Evolutionary conservation across 2,113 vertebrate genomes (phyloP).

Genomic region (Cyanoderma ruficeps): DNA sequence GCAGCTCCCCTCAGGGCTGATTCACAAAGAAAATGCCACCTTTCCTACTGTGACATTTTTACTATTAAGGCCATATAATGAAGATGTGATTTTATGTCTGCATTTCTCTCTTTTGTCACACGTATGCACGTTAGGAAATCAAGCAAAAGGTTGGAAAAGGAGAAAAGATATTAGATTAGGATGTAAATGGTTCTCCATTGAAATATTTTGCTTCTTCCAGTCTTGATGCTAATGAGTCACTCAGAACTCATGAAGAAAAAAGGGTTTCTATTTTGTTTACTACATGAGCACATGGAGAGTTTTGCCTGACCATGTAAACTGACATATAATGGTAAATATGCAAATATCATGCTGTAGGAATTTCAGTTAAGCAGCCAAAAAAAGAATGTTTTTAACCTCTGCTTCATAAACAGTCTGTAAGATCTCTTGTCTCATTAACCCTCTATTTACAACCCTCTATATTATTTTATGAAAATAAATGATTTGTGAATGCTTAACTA

Average conservation of each 20-base stretch:
- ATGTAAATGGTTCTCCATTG: background rate
- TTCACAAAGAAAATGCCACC: background rate
- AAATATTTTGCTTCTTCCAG: background rate
- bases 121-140: rapidly evolving
- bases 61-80: background rate
- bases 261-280: background rate
- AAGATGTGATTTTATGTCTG: background rate
- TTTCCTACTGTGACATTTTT: background rate
- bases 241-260: background rate
- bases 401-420: background rate
- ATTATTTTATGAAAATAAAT: background rate
- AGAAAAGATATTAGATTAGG: background rate
- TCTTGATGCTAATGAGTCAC: background rate
- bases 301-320: background rate
- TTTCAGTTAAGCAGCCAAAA: background rate
- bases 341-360: background rate
- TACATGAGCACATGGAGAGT: background rate
- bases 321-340: background rate
- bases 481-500: background rate
- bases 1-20: background rate
- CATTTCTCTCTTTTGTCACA: background rate
- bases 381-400: background rate
- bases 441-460: background rate
- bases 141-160: background rate
- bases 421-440: background rate